Evolutionary conservation across 2,888 invertebrate genomes (phyloP).

Genomic region (Drosophila affinis): DNA sequence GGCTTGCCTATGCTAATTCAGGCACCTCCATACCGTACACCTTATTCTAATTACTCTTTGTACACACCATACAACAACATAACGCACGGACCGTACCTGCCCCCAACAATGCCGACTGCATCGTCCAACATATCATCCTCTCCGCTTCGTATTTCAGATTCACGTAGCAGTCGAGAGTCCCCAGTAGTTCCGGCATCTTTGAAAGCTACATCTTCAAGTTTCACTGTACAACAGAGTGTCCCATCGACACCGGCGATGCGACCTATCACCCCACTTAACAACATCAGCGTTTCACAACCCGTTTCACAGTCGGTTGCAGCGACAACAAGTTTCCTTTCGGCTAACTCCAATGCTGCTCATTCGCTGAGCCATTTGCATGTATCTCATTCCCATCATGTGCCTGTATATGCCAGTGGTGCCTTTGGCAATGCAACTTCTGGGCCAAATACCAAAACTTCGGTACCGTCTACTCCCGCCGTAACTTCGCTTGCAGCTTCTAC

Average conservation of each 20-base stretch:
- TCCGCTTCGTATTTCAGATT: slow-evolving; percentile 85
- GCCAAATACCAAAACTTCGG: slow-evolving; percentile 42
- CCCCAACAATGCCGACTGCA: slow-evolving; percentile 85
- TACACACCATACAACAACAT: slow-evolving; percentile 92
- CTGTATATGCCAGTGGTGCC: slow-evolving; percentile 43
- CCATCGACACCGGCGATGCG: slow-evolving; percentile 29
- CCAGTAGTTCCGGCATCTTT: slow-evolving; percentile 49
- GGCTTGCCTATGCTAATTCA: slow-evolving; percentile 81
- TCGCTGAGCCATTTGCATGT: slow-evolving; percentile 40
- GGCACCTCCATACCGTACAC: slow-evolving; percentile 81
- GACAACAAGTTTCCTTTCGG: slow-evolving; percentile 51
- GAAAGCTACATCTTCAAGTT: slow-evolving; percentile 49
- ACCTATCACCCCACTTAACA: slow-evolving; percentile 61
- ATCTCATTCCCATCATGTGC: slow-evolving; percentile 50
- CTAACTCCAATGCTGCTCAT: slow-evolving; percentile 36
- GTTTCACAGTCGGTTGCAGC: slow-evolving; percentile 43
- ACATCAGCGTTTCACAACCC: slow-evolving; percentile 59
- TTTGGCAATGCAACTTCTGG: slow-evolving; percentile 39
- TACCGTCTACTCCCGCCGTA: slow-evolving; percentile 36
- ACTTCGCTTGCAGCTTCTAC: slow-evolving; percentile 50
- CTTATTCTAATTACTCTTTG: slow-evolving; percentile 85
- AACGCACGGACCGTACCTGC: slow-evolving; percentile 90
- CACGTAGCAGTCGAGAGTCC: slow-evolving; percentile 81
- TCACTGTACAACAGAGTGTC: slow-evolving; percentile 13
- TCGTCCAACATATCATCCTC: slow-evolving; percentile 88